phyloP scores from a whole-genome alignment of 2,888 invertebrate species.

The Timema podura region DNA sequence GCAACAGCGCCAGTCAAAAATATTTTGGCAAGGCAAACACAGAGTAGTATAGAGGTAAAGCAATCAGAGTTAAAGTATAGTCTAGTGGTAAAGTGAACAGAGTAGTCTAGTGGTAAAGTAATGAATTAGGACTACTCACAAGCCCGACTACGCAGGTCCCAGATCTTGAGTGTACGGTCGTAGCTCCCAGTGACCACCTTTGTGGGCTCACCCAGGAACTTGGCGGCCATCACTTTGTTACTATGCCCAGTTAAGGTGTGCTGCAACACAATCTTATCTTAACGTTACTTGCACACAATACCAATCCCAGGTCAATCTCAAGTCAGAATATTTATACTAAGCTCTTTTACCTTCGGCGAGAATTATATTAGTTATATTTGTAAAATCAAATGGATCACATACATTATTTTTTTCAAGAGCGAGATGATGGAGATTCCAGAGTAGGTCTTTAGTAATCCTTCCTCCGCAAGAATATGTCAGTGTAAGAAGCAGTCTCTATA shows the following conservation, averaged over 20 bases:
- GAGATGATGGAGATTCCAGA: too few species aligned
- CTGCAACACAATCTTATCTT: conserved; percentile 5
- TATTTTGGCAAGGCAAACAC: too few species aligned
- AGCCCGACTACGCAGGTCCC: conserved; percentile 91
- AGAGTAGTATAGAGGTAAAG: too few species aligned
- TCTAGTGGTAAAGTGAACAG: too few species aligned
- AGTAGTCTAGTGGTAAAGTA: too few species aligned
- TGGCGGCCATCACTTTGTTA: conserved; percentile 95
- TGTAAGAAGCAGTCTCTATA: too few species aligned
- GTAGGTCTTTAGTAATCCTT: too few species aligned
- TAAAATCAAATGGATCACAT: not conserved
- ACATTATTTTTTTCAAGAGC: too few species aligned
- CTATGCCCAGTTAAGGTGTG: conserved; percentile 94
- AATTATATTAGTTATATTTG: not conserved
- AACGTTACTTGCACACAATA: not conserved
- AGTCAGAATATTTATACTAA: not conserved
- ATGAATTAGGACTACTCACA: conserved; percentile 65
- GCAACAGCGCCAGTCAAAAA: too few species aligned
- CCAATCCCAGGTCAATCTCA: not conserved
- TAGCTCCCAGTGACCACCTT: conserved; percentile 97
- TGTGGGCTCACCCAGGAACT: conserved; percentile 86
- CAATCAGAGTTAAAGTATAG: too few species aligned
- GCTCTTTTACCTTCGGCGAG: not conserved
- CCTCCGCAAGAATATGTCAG: too few species aligned
- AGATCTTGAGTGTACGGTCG: conserved; percentile 96